phyloP scores from a whole-genome alignment of 2,888 invertebrate species.

The Trissolcus brochymenae region DNA sequence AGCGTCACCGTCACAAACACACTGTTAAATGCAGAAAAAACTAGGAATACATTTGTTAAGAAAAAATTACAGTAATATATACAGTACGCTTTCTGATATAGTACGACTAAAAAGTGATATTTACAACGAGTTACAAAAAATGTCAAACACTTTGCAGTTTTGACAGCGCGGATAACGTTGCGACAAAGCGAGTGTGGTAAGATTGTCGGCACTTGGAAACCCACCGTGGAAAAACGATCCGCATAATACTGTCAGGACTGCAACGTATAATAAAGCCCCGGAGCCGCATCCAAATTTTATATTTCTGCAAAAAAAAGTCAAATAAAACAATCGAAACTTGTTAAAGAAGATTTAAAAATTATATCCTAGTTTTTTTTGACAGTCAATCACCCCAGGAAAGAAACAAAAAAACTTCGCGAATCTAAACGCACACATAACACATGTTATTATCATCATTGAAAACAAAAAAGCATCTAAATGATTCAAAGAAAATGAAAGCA shows the following conservation, averaged over 20 bases:
- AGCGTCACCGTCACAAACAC: constrained; percentile 19
- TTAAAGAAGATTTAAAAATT: constrained; percentile 11
- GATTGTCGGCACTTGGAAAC: constrained; percentile 38
- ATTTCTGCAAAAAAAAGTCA: constrained; percentile 53
- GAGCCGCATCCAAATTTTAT: constrained; percentile 54
- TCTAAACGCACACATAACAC: not conserved
- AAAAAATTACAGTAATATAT: constrained; percentile 14
- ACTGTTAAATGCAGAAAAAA: constrained; percentile 24
- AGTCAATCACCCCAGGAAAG: constrained; percentile 20
- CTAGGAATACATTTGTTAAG: constrained; percentile 28
- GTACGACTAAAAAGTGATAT: constrained; percentile 5
- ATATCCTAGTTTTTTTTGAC: constrained; percentile 42
- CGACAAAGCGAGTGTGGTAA: constrained; percentile 10
- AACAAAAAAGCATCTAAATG: not conserved
- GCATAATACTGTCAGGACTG: constrained; percentile 58
- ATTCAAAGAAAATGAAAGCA: constrained; percentile 35
- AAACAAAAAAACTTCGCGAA: constrained; percentile 3
- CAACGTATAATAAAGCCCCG: constrained; percentile 55
- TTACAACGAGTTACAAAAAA: constrained; percentile 19
- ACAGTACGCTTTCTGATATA: constrained; percentile 5
- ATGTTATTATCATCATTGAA: not conserved
- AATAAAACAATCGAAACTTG: constrained; percentile 50
- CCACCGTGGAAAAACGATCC: constrained; percentile 52
- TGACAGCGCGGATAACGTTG: constrained; percentile 49
- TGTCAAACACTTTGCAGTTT: constrained; percentile 49